These are phyloP conservation scores for Paratilapia polleni DNA, from an alignment of 2,113 vertebrate genomes.

Conservation along the genomic window DNA sequence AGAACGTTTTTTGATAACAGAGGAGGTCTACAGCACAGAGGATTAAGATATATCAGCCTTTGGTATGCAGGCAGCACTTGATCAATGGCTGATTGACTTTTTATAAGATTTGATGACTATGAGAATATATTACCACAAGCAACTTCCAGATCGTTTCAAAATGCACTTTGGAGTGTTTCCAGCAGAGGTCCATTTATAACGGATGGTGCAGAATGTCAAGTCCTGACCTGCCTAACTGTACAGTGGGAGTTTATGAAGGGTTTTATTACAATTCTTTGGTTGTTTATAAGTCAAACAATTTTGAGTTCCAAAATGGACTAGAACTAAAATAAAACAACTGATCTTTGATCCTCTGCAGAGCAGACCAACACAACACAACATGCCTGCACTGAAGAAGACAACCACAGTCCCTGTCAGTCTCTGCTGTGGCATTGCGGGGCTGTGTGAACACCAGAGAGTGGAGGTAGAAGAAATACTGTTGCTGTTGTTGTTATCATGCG, in stretches of 20 bases:
- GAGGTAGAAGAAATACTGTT: background rate
- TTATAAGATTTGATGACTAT: background rate
- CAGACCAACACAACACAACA: background rate
- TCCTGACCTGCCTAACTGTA: background rate
- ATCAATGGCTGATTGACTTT: background rate
- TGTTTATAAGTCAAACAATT: background rate
- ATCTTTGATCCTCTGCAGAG: background rate
- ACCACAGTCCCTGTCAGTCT: background rate
- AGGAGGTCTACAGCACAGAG: background rate
- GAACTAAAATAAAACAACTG: background rate
- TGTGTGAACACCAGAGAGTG: background rate
- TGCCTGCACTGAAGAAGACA: background rate
- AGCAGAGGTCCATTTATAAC: background rate
- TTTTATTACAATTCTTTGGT: background rate
- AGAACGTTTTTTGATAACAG: background rate
- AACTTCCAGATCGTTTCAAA: background rate
- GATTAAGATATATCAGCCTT: background rate
- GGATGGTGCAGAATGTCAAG: background rate
- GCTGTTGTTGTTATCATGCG: constrained; percentile 2
- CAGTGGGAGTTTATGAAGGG: background rate
- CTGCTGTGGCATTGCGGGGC: background rate
- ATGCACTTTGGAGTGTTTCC: background rate
- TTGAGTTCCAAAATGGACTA: background rate
- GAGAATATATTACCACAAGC: background rate
- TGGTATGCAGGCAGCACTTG: background rate